A percentile compares a stretch with the other conserved stretches of the same genome.
Evolutionary conservation across 2,888 invertebrate genomes (phyloP).

Genomic region (Drosophila trichaetosa): DNA sequence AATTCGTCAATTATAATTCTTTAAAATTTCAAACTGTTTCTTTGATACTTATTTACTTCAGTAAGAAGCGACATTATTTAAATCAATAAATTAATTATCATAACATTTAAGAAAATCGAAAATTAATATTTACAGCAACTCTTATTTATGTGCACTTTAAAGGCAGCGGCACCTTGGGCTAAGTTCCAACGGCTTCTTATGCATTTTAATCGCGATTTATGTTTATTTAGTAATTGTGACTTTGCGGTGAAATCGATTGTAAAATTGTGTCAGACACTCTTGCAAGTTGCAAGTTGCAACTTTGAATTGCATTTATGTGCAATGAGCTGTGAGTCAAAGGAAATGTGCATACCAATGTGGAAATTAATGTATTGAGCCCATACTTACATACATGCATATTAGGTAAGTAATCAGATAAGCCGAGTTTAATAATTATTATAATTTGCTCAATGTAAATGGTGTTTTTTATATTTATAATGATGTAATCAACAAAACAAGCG

Average conservation of each 20-base stretch:
- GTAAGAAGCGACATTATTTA: neutral
- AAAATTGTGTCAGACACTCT: conserved; percentile 3
- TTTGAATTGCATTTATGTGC: conserved; percentile 1
- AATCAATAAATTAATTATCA: neutral
- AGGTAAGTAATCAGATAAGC: conserved; percentile 8
- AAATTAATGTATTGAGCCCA: neutral
- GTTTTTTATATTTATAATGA: neutral
- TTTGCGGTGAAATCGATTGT: conserved; percentile 15
- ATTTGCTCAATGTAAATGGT: neutral
- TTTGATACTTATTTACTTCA: neutral
- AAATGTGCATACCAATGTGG: neutral
- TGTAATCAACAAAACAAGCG: neutral
- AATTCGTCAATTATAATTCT: neutral
- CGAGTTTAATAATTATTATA: neutral
- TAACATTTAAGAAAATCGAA: neutral
- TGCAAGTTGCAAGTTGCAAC: conserved; percentile 6
- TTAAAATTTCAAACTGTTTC: neutral
- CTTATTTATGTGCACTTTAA: conserved; percentile 7
- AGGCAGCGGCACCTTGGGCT: conserved; percentile 25
- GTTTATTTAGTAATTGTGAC: conserved; percentile 5
- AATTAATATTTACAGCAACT: conserved; percentile 9
- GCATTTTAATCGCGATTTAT: conserved; percentile 8
- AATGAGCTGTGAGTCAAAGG: conserved; percentile 2
- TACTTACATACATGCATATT: neutral
- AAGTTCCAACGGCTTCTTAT: conserved; percentile 10